phyloP scores from a whole-genome alignment of 2,797 vertebrate species.

The Xiphophorus birchmanni region DNA sequence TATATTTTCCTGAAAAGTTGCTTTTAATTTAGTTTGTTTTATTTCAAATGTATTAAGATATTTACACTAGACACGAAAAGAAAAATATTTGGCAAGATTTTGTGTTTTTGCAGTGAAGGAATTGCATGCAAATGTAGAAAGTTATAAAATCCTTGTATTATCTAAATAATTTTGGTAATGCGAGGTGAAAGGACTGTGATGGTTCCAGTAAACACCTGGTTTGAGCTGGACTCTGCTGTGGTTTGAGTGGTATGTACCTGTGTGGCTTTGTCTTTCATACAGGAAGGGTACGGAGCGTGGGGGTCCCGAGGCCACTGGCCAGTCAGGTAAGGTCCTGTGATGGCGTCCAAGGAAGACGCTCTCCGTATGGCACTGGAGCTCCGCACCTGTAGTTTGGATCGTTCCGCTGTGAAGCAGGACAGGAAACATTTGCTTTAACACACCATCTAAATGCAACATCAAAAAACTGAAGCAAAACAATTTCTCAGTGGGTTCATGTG shows the following conservation, averaged over 20 bases:
- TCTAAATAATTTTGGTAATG: neutral
- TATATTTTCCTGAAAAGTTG: too few relatives aligned
- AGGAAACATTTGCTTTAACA: conserved; percentile 37
- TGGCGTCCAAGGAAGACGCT: conserved; percentile 93
- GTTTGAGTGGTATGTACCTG: conserved; percentile 82
- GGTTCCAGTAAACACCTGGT: neutral
- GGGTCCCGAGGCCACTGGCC: conserved; percentile 96
- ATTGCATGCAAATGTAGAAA: neutral
- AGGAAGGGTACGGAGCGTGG: conserved; percentile 89
- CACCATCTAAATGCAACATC: conserved; percentile 12
- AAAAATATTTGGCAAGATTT: too few relatives aligned
- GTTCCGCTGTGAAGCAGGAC: conserved; percentile 83
- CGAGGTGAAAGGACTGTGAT: neutral
- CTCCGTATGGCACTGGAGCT: conserved; percentile 88
- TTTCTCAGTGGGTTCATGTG: neutral
- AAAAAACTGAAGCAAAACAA: neutral
- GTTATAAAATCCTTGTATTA: neutral
- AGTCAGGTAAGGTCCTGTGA: conserved; percentile 95
- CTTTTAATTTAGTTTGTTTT: too few relatives aligned
- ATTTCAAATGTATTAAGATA: too few relatives aligned
- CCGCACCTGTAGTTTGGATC: conserved; percentile 88
- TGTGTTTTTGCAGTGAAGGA: too few relatives aligned
- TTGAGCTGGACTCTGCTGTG: neutral
- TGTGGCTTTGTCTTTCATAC: conserved; percentile 98
- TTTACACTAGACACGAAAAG: too few relatives aligned